These are phyloP conservation scores for Formica exsecta DNA, from an alignment of 1,140 invertebrate genomes.

Conservation along the genomic window DNA sequence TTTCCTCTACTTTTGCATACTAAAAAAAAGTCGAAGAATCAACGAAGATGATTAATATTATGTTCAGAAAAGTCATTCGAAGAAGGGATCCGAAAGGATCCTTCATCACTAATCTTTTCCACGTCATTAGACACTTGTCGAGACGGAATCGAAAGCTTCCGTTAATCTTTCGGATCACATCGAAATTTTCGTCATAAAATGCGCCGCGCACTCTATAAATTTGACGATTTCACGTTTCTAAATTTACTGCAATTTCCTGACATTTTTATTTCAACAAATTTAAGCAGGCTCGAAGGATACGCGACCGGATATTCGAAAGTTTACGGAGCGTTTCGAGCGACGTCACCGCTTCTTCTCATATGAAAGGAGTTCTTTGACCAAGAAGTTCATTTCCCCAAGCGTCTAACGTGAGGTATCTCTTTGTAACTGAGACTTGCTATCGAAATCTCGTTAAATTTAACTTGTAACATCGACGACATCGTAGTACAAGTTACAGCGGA, in stretches of 20 bases:
- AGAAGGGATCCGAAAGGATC: background rate
- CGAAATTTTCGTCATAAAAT: slow-evolving; percentile 3
- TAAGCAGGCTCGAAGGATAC: background rate
- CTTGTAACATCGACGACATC: background rate
- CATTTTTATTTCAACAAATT: background rate
- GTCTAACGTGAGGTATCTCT: background rate
- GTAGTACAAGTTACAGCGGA: background rate
- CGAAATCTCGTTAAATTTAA: background rate
- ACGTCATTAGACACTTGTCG: background rate
- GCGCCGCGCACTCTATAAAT: slow-evolving; percentile 3
- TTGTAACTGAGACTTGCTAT: background rate
- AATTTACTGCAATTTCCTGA: slow-evolving; percentile 12
- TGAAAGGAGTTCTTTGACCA: background rate
- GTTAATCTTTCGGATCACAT: background rate
- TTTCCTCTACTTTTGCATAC: background rate
- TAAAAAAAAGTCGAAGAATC: background rate
- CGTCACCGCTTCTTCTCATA: background rate
- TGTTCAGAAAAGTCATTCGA: background rate
- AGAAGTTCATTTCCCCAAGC: background rate
- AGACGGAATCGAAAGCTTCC: background rate
- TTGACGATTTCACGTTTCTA: background rate
- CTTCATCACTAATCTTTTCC: background rate
- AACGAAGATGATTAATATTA: too few species aligned
- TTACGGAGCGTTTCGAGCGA: background rate
- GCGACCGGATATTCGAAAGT: slow-evolving; percentile 10